Base-by-base conservation (phyloP, 2,888 invertebrate species). In the Thecocarcelia acutangulata region DNA sequence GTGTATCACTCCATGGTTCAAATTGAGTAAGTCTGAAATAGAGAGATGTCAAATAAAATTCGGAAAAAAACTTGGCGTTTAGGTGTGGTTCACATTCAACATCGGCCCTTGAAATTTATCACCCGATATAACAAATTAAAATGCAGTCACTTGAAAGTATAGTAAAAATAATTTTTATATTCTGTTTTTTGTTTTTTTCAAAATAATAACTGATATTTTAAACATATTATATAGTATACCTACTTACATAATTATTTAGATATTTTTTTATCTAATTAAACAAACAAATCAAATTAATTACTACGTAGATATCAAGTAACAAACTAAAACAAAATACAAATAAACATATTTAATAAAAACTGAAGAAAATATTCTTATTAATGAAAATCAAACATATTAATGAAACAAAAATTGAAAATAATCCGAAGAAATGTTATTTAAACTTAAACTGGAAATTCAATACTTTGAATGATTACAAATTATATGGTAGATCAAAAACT, bases 261-360 rank as follows among this genome's bases (percentile, higher is more conserved):
- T 33, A 33, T 33, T 78, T 66, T 78, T 76, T 70, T 78, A 78
- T 72, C 78, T 46, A 78, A 72, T 54, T 61, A 11, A 77, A 72
- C 21, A 61, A 68, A 42, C 15, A 44, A 75, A 52, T 52, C 33
- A 80, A 80, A 72, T 66, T 46, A 66, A 70, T 52, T 58, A 70
- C 52, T 61, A 50, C 63, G 63, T 69, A 64, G 68, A 72, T 68
- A 77, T 58, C 64, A 64, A 76, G 24, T n/a, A 48, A 58, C 37
- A 74, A 56, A 66, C 24, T 48, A 63, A 74, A 40, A 46, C 17
- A 63, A 28, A 42, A 9, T 19, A 19, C 11, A 48, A 9, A 9
- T 24, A 48, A 50, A 61, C 42, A 68, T 15, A 59, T 48, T 21
- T 33, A 75, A 21, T 19, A 21, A 58, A 48, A 63, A 33, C 33